A percentile compares a stretch with the other conserved stretches of the same genome.
These are phyloP conservation scores for Chaenocephalus aceratus DNA, from an alignment of 2,113 vertebrate genomes.

Conservation along the genomic window DNA sequence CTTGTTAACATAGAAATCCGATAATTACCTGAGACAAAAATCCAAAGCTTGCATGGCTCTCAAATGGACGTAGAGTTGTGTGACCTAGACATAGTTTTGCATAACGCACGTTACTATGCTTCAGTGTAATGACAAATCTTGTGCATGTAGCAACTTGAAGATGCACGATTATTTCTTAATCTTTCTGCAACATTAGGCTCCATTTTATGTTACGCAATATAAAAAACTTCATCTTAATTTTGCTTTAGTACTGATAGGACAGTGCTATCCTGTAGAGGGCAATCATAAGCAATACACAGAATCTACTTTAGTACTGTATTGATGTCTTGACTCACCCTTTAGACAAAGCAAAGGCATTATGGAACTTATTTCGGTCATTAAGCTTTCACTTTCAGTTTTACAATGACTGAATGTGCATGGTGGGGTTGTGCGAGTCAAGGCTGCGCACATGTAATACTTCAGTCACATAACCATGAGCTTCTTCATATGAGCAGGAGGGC, in stretches of 20 bases:
- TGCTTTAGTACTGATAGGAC: background rate
- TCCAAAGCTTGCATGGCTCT: background rate
- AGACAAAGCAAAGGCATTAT: background rate
- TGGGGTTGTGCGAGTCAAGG: background rate
- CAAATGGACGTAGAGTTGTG: background rate
- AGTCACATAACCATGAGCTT: slow-evolving; percentile 3
- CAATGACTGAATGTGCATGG: background rate
- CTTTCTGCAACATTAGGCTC: background rate
- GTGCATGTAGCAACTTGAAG: slow-evolving; percentile 12
- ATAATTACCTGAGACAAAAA: slow-evolving; percentile 2
- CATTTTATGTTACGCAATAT: background rate
- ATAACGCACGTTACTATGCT: slow-evolving; percentile 2
- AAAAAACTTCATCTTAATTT: background rate
- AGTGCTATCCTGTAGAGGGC: slow-evolving; percentile 33
- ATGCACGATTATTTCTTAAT: background rate
- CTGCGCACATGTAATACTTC: background rate
- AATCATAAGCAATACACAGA: background rate
- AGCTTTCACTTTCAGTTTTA: background rate
- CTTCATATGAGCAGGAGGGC: background rate
- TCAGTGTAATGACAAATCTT: slow-evolving; percentile 18
- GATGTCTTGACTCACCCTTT: background rate
- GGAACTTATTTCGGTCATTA: background rate
- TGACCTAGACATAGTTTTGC: slow-evolving; percentile 20
- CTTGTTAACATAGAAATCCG: background rate
- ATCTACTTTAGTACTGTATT: background rate